Evolutionary conservation across 2,113 vertebrate genomes (phyloP), one percentile per base, ranked within the genome.

Genomic region (Myotis brandtii): DNA sequence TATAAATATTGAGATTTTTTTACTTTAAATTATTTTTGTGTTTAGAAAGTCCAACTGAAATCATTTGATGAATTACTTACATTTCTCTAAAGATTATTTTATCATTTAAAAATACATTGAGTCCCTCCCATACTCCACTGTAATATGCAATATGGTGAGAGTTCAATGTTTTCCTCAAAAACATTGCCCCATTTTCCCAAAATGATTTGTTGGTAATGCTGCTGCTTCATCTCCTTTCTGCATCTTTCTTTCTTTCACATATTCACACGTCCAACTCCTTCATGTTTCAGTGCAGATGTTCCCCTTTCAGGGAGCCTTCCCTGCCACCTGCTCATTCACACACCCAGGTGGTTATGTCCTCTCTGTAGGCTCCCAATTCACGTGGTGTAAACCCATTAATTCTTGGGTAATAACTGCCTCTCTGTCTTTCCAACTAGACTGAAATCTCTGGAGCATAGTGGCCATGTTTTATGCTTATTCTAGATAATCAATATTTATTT

Each of bases 1-100:
- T 80, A 40, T 23, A 84, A 25, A 76, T 67, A 64, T 67, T 23
- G 62, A 77, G 80, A 77, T 9, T 27, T 69, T 69, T 52, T 75
- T n/a, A 77, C 27, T 81, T 80, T 93, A 37, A 93, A 34, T 23
- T 91, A 72, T 91, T 77, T 91, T 77, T 54, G n/a, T 67, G 20
- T n/a, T 84, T 32, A 81, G 4, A 48, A 86, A 73, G 56, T 79
- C 62, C 69, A 89, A 48, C 30, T 70, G 43, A 82, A 86, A 56
- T n/a, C 7, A 82, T 67, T 69, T 83, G 34, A 30, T 88, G 1
- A 72, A 48, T 17, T 80, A 56, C 6, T 54, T 59, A 32, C 34
- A n/a, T n/a, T 80, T 86, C 79, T 82, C 13, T 75, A 34, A 50
- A 69, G 20, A 69, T 62, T 46, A 43, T 67, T 77, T 67, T 16